Base-by-base conservation (phyloP, 2,888 invertebrate genomes). In the Cyclophora albipunctata region DNA sequence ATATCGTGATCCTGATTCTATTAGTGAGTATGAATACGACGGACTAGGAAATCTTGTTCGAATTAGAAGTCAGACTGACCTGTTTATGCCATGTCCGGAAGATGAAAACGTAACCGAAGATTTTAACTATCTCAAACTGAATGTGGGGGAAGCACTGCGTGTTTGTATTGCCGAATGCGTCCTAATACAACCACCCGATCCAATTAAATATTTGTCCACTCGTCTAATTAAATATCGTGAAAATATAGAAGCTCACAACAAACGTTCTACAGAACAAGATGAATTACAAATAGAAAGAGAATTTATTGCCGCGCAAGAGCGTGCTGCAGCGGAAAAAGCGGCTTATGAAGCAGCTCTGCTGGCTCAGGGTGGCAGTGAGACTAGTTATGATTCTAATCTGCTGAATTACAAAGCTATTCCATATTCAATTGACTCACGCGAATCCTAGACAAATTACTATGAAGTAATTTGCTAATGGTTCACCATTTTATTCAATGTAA, bases 31-130 rank as follows among this genome's bases (percentile, higher is more conserved):
- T 57, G 86, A 89, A 71, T 80, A 79, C 55, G 89, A 89, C 69
- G 88, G 81, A 0, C 71, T 88, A 52, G 89, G 89, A 44, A 89
- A 88, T 59, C 66, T 89, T n/a, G 85, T 89, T 2, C 80, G 86
- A 47, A 78, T 84, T 58, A 78, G 80, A 42, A 85, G 80, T 53
- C 75, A 78, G 42, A 54, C 71, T 47, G 83, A 84, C 58, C 61
- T 81, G 50, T 81, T 84, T 59, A 70, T 81, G 42, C 66, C 71
- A 7, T 88, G 88, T 55, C 80, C 84, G 4, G 78, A 69, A 42
- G 83, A 86, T 55, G 75, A 71, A n/a, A 66, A 80, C 54, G 80
- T 86, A 0, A 80, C 82, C 34, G 84, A 85, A 57, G 88, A 89
- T 55, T 85, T 79, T 59, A 80, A 73, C 54, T 89, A 87, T 67